Evolutionary conservation across 1,140 invertebrate species (phyloP).

Genomic region (Tetragnatha versicolor): DNA sequence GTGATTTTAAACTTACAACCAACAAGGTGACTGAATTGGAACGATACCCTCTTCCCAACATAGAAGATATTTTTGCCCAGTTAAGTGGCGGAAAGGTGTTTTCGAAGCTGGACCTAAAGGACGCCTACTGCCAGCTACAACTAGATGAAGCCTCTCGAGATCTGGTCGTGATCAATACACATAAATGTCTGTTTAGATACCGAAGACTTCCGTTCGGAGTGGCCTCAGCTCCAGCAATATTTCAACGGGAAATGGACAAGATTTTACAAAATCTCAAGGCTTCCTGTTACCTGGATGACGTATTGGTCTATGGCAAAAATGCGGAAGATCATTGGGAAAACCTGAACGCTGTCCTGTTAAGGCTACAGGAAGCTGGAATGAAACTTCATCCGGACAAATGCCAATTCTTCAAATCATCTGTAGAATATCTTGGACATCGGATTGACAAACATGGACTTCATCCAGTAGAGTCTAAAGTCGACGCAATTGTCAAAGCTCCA

Average conservation of each 20-base stretch:
- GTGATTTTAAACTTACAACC: neutral
- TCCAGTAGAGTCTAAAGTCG: constrained; percentile 62
- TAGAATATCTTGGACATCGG: constrained; percentile 63
- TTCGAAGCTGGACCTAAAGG: constrained; percentile 59
- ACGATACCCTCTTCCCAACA: constrained; percentile 58
- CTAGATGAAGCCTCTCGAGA: constrained; percentile 58
- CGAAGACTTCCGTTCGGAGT: constrained; percentile 67
- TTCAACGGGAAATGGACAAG: constrained; percentile 63
- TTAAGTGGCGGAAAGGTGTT: constrained; percentile 56
- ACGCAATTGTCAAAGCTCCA: constrained; percentile 61
- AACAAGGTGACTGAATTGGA: neutral
- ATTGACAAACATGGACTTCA: constrained; percentile 62
- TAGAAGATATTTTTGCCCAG: constrained; percentile 53
- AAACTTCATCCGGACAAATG: constrained; percentile 63
- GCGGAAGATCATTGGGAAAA: constrained; percentile 55
- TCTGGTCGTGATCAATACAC: constrained; percentile 61
- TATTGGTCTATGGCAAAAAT: constrained; percentile 56
- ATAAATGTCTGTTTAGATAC: constrained; percentile 65
- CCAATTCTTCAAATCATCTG: constrained; percentile 58
- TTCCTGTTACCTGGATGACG: constrained; percentile 56
- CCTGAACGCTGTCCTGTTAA: constrained; percentile 57
- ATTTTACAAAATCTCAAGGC: constrained; percentile 13
- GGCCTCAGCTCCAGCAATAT: constrained; percentile 64
- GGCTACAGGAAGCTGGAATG: constrained; percentile 57
- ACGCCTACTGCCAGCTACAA: constrained; percentile 60